Conservation (phyloP, 2,113 vertebrate species). For the Trochalopteron elliotii region DNA sequence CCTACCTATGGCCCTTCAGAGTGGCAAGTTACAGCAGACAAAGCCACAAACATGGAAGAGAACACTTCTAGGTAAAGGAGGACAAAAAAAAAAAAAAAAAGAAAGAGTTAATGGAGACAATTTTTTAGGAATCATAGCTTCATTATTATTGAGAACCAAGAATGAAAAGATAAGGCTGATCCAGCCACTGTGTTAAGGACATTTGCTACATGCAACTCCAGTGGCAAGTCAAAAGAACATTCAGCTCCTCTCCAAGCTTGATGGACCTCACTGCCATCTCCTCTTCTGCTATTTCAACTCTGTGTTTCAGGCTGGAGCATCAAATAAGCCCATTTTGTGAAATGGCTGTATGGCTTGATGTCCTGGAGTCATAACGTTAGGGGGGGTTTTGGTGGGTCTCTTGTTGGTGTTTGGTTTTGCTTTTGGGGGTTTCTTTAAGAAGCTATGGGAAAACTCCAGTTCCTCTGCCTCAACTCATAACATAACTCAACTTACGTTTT, state of each 20-base stretch:
- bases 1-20: background rate
- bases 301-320: background rate
- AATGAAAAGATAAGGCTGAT: background rate
- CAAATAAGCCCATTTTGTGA: background rate
- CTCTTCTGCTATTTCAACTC: background rate
- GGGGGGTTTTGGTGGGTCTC: fast-evolving
- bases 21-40: background rate
- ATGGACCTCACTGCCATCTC: background rate
- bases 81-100: background rate
- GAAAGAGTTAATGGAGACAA: background rate
- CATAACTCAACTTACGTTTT: background rate
- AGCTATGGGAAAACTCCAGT: background rate
- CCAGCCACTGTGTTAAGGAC: background rate
- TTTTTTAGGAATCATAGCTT: background rate
- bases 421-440: background rate
- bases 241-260: background rate
- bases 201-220: background rate
- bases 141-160: background rate
- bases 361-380: background rate
- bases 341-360: background rate
- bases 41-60: background rate
- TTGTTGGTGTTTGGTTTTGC: background rate
- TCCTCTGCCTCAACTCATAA: background rate
- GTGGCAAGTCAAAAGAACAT: background rate
- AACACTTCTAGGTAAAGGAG: background rate